Evolutionary conservation across 2,888 invertebrate genomes (phyloP).

Genomic region (Leuctra nigra): DNA sequence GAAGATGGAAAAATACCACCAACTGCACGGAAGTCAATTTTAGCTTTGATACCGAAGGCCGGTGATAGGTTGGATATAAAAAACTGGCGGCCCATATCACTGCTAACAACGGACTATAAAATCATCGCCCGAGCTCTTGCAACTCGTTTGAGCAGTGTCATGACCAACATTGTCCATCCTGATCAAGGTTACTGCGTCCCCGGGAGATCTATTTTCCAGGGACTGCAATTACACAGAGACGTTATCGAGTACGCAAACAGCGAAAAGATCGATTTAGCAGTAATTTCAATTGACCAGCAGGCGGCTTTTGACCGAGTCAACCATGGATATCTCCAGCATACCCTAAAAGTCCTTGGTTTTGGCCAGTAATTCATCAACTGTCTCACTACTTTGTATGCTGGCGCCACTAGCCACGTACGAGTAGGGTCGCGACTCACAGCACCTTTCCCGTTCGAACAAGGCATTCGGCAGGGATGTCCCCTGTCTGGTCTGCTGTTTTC

Average conservation of each 20-base stretch:
- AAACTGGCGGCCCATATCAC: slow-evolving; percentile 6
- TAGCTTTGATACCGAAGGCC: not conserved
- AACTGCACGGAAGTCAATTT: too few relatives aligned
- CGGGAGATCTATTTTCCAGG: not conserved
- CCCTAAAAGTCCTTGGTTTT: not conserved
- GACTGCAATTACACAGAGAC: not conserved
- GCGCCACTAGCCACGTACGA: not conserved
- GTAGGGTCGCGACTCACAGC: not conserved
- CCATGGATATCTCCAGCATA: not conserved
- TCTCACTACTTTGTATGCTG: not conserved
- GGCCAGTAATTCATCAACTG: not conserved
- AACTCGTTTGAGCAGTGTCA: not conserved
- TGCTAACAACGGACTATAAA: slow-evolving; percentile 3
- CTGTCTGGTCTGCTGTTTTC: not conserved
- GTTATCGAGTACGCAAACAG: not conserved
- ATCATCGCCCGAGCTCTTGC: not conserved
- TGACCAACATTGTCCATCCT: not conserved
- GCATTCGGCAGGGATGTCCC: not conserved
- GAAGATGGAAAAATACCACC: too few relatives aligned
- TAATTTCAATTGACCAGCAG: slow-evolving; percentile 1
- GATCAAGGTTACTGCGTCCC: not conserved
- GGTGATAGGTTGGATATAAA: not conserved
- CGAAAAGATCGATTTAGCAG: not conserved
- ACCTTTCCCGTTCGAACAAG: not conserved
- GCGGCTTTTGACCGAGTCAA: not conserved